A percentile compares a stretch with the other conserved stretches of the same genome.
These are phyloP conservation scores for Epistrophella euchroma DNA, from an alignment of 2,888 invertebrate genomes.

Conservation along the genomic window DNA sequence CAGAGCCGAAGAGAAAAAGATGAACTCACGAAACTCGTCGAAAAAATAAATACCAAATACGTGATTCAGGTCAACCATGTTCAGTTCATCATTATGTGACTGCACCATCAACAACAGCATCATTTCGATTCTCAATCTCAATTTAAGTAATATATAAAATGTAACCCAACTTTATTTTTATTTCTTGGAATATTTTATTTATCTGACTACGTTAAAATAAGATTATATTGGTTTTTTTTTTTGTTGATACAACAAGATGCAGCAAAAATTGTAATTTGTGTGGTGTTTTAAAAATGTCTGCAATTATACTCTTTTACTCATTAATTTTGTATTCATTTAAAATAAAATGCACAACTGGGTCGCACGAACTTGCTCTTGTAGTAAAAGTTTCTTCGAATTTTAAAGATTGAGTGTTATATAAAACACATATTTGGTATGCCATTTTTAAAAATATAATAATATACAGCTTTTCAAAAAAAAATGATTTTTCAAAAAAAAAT, in stretches of 20 bases:
- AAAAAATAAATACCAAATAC: conserved; percentile 14
- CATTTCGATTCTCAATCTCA: conserved; percentile 9
- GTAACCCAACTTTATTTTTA: background rate
- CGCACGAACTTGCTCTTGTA: no score
- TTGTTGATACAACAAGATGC: background rate
- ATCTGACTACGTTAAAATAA: background rate
- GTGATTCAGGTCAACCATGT: conserved; percentile 29
- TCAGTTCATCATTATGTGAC: conserved; percentile 7
- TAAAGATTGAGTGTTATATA: no score
- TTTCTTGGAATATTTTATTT: background rate
- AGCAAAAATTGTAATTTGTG: background rate
- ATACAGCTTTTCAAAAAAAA: no score
- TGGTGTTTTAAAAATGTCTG: background rate
- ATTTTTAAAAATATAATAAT: no score
- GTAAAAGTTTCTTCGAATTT: no score
- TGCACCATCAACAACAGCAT: background rate
- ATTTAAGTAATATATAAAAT: background rate
- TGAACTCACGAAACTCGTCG: conserved; percentile 17
- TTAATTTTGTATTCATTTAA: background rate
- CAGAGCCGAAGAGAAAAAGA: conserved; percentile 8
- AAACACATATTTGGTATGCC: no score
- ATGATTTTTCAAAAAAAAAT: no score
- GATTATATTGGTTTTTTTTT: background rate
- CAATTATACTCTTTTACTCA: background rate
- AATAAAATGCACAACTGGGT: no score